These are phyloP conservation scores for Rhabdomys dilectus DNA, from an alignment of 2,113 vertebrate genomes.

Conservation along the genomic window DNA sequence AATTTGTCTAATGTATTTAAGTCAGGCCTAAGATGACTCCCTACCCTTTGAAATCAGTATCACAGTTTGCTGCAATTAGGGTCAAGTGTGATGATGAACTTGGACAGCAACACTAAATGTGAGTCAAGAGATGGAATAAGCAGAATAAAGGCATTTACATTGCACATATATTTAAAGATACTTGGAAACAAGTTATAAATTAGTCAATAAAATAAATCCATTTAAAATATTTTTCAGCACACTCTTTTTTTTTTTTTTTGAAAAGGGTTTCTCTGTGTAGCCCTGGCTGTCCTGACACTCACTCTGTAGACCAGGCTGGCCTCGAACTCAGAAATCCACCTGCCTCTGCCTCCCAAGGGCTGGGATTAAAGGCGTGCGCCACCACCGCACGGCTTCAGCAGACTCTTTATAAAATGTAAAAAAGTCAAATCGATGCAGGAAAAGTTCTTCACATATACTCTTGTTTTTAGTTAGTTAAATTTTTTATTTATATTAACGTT, in stretches of 20 bases:
- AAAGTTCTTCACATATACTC: not conserved
- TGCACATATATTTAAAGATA: accelerated
- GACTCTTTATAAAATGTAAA: not conserved
- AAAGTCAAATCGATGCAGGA: not conserved
- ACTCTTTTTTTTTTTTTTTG: no score
- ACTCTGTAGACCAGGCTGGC: no score
- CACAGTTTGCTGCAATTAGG: not conserved
- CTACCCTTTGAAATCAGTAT: not conserved
- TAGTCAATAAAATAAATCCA: not conserved
- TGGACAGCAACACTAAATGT: not conserved
- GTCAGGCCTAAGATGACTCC: not conserved
- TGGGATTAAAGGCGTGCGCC: no score
- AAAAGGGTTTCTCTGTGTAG: no score
- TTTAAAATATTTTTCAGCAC: not conserved
- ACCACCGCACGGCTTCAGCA: no score
- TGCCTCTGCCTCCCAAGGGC: no score
- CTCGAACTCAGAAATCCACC: no score
- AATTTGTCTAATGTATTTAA: not conserved
- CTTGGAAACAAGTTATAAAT: not conserved
- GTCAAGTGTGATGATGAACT: not conserved
- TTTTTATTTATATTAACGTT: not conserved
- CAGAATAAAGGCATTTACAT: not conserved
- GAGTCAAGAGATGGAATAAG: not conserved
- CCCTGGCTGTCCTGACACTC: no score
- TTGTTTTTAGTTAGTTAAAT: not conserved